Evolutionary conservation across 2,113 vertebrate genomes (phyloP), one percentile per base, ranked within the genome.

Genomic region (Lampris incognitus): DNA sequence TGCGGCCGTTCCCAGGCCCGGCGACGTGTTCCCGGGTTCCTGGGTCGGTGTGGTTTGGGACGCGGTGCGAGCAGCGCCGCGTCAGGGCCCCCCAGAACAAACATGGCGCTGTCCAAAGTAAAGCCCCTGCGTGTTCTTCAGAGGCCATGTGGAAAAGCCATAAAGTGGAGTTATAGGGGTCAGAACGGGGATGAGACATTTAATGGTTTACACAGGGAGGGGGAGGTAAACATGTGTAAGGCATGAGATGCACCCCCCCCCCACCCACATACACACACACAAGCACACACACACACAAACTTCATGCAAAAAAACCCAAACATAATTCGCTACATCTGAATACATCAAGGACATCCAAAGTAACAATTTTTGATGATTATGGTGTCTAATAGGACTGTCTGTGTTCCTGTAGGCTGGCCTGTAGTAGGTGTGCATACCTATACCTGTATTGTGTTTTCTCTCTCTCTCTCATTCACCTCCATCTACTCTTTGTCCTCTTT

Each of bases 81-180:
- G 54, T 81, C 44, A 1, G 61, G 67, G 79, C 83, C 87, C 77
- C 86, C 87, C 87, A 92, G 89, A 87, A 92, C 88, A 95, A 95
- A 94, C 92, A 94, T 39, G 77, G 72, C 59, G 58, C 38, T 41
- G 63, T 94, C 94, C 94, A 95, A 95, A 93, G 89, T 93, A 95
- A 94, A 94, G 93, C 87, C 86, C 87, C 82, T 81, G 73, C 82
- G 76, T 89, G 88, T 93, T 92, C 91, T 92, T 89, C 77, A 83
- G 84, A 89, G 90, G 84, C 89, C 89, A 93, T 92, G 92, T 94
- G 94, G 92, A 94, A 94, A 95, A 94, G 86, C 66, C 74, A 93
- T 94, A 93, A 94, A 92, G 77, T 80, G 75, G 76, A 93, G 90
- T 92, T 90, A 84, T 88, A 79, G 86, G 76, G 90, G 91, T 92